Percentiles rank a stretch among this genome's conserved stretches.
Conservation (phyloP, 2,113 vertebrate genomes). For the Agapornis roseicollis region DNA sequence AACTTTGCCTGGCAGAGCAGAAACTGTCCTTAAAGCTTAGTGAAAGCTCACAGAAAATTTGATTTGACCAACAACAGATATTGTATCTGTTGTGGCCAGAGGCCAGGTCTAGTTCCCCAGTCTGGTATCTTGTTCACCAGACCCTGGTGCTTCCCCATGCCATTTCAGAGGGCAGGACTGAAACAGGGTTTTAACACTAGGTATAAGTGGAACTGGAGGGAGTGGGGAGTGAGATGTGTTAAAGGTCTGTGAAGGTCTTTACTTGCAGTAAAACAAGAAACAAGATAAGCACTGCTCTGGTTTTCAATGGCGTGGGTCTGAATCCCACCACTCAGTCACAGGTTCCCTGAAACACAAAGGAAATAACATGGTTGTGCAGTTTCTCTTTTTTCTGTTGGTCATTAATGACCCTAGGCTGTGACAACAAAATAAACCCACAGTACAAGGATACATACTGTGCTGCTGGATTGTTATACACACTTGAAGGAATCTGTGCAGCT, state of each 20-base stretch:
- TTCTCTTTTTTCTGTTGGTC: not conserved
- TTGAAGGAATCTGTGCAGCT: not conserved
- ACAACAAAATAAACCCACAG: not conserved
- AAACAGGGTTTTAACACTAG: not conserved
- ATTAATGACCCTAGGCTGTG: not conserved
- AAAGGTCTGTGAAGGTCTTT: not conserved
- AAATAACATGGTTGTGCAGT: not conserved
- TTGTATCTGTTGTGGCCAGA: not conserved
- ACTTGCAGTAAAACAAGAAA: not conserved
- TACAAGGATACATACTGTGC: not conserved
- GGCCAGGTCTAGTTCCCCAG: not conserved
- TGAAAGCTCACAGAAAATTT: not conserved
- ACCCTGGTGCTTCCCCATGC: not conserved
- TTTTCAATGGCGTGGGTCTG: not conserved
- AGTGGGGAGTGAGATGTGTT: not conserved
- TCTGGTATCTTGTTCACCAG: not conserved
- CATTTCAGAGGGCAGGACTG: not conserved
- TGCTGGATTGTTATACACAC: not conserved
- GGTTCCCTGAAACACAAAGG: not conserved
- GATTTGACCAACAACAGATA: fast-evolving
- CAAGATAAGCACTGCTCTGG: not conserved
- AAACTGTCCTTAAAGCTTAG: not conserved
- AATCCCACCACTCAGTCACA: not conserved
- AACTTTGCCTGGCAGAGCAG: not conserved
- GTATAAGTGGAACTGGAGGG: not conserved